These are phyloP conservation scores for Microcebus murinus DNA, from an alignment of 2,113 vertebrate genomes.

Conservation along the genomic window DNA sequence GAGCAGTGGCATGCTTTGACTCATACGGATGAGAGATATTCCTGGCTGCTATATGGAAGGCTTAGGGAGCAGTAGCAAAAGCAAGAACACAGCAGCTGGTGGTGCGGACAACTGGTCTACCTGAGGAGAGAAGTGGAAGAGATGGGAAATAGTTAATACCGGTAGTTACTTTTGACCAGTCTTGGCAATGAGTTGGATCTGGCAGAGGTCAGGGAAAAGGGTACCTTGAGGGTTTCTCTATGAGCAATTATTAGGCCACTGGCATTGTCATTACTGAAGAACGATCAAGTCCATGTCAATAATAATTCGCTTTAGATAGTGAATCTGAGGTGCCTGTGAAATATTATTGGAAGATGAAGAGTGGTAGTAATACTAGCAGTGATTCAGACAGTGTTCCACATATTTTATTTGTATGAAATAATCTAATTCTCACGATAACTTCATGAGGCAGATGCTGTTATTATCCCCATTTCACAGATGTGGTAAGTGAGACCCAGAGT, in stretches of 20 bases:
- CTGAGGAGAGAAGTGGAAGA: not conserved
- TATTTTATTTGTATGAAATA: not conserved
- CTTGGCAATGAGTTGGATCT: not conserved
- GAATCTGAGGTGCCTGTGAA: not conserved
- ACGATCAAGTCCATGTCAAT: not conserved
- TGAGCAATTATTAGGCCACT: not conserved
- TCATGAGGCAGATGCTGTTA: not conserved
- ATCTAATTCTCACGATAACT: not conserved
- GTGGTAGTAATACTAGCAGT: not conserved
- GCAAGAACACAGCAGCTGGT: not conserved
- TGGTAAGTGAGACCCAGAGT: not conserved
- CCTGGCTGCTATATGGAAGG: not conserved
- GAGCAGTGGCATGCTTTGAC: not conserved
- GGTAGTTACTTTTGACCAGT: not conserved
- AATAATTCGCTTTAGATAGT: not conserved
- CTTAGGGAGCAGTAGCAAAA: not conserved
- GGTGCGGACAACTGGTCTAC: not conserved
- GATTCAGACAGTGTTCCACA: not conserved
- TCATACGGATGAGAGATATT: no score
- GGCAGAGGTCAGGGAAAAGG: not conserved
- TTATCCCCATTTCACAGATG: not conserved
- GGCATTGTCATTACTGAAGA: not conserved
- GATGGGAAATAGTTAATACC: not conserved
- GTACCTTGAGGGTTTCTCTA: not conserved
- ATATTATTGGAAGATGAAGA: not conserved